Evolutionary conservation across 2,113 vertebrate genomes (phyloP).

Genomic region (Ictalurus punctatus): DNA sequence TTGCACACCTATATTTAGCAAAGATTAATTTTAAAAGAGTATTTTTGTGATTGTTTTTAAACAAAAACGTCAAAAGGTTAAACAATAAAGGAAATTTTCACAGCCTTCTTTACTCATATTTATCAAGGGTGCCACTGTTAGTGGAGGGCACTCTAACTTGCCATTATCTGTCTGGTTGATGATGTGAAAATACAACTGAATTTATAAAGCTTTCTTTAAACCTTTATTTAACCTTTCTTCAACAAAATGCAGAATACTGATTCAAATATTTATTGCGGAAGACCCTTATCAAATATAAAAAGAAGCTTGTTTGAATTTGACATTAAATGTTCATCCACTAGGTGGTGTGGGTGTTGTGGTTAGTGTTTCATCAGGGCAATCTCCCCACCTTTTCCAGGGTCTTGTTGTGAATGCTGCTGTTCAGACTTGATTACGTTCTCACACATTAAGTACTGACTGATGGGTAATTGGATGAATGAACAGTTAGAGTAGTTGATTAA

Average conservation of each 20-base stretch:
- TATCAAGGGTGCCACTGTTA: no score
- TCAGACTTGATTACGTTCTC: neutral
- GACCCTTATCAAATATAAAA: neutral
- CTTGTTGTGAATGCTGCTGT: neutral
- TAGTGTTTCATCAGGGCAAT: neutral
- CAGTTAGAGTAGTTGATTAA: neutral
- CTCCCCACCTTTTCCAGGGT: neutral
- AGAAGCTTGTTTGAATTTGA: neutral
- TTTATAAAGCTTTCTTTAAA: neutral
- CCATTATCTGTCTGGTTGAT: neutral
- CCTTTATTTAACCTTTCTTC: neutral
- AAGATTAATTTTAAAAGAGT: no score
- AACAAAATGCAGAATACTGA: neutral
- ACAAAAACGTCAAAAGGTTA: no score
- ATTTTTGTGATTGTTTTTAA: no score
- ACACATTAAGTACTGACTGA: neutral
- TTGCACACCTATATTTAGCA: no score
- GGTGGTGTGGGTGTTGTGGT: constrained; percentile 28
- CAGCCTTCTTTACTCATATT: no score
- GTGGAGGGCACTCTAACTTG: no score
- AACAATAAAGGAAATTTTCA: no score
- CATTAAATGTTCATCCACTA: constrained; percentile 15
- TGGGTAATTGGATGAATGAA: neutral
- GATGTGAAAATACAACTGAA: neutral
- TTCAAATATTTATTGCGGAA: neutral